Evolutionary conservation across 2,797 vertebrate genomes (phyloP).

Genomic region (Micrastur ruficollis): DNA sequence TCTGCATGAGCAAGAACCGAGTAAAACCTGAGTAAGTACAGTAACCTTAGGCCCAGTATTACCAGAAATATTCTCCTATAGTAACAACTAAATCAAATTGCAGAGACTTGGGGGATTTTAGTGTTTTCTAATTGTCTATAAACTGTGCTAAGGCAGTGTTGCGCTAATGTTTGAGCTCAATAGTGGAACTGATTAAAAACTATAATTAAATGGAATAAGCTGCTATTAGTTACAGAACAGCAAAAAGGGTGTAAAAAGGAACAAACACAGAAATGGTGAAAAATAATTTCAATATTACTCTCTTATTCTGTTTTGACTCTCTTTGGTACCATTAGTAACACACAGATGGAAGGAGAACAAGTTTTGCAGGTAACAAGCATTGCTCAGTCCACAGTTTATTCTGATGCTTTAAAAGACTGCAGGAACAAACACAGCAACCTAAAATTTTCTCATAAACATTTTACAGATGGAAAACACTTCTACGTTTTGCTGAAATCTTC

Average conservation of each 20-base stretch:
- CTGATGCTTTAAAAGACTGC: not conserved
- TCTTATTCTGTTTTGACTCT: not conserved
- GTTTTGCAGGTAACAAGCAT: not conserved
- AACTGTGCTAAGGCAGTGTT: not conserved
- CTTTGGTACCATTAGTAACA: not conserved
- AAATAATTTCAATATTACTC: not conserved
- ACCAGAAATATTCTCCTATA: not conserved
- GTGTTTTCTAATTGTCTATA: not conserved
- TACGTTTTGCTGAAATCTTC: not conserved
- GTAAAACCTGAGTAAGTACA: not conserved
- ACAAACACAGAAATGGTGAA: not conserved
- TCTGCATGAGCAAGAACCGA: not conserved
- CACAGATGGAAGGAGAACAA: not conserved
- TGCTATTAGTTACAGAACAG: not conserved
- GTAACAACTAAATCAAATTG: not conserved
- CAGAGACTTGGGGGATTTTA: not conserved
- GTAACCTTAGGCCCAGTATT: not conserved
- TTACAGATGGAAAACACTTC: accelerated
- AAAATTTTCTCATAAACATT: not conserved
- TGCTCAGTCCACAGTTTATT: not conserved
- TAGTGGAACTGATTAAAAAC: not conserved
- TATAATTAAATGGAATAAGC: not conserved
- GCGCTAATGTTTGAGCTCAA: not conserved
- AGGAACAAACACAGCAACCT: not conserved
- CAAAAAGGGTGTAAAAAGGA: not conserved